Evolutionary conservation across 2,888 invertebrate genomes (phyloP).

Genomic region (Lissonota sp.): DNA sequence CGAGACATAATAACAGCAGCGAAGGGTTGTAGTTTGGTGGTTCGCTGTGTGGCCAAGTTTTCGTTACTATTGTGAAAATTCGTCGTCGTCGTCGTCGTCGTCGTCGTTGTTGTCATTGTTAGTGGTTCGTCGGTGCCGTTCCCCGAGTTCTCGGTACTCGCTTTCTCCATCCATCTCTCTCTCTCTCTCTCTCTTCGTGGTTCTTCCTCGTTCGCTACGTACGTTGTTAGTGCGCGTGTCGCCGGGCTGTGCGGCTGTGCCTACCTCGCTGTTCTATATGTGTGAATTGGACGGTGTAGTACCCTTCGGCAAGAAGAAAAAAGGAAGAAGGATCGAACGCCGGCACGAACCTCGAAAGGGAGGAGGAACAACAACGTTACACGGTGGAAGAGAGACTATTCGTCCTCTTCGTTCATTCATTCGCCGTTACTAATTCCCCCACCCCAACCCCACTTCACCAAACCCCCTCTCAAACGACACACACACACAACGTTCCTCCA

Average conservation of each 20-base stretch:
- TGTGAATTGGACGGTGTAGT: constrained; percentile 61
- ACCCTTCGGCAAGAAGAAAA: constrained; percentile 58
- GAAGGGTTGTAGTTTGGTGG: constrained; percentile 35
- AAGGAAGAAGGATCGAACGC: constrained; percentile 63
- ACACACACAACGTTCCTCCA: constrained; percentile 4
- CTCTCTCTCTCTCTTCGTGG: constrained; percentile 27
- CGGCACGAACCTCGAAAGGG: constrained; percentile 61
- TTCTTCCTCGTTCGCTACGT: constrained; percentile 25
- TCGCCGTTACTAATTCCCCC: constrained; percentile 51
- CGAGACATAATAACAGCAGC: constrained; percentile 42
- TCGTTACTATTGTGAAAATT: constrained; percentile 51
- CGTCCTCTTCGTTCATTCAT: constrained; percentile 44
- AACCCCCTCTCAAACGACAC: background rate
- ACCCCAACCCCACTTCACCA: too few relatives aligned
- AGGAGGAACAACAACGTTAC: constrained; percentile 58
- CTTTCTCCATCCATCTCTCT: constrained; percentile 15
- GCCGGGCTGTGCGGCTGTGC: constrained; percentile 55
- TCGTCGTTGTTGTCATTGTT: constrained; percentile 13
- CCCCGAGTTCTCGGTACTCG: background rate
- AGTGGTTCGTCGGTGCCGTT: background rate
- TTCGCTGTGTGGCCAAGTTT: constrained; percentile 46
- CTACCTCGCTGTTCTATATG: constrained; percentile 59
- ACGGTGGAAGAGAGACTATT: constrained; percentile 62
- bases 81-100: constrained; percentile 45
- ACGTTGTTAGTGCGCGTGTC: constrained; percentile 48